phyloP scores from a whole-genome alignment of 2,888 invertebrate species.

The Sphaerophoria rueppellii region DNA sequence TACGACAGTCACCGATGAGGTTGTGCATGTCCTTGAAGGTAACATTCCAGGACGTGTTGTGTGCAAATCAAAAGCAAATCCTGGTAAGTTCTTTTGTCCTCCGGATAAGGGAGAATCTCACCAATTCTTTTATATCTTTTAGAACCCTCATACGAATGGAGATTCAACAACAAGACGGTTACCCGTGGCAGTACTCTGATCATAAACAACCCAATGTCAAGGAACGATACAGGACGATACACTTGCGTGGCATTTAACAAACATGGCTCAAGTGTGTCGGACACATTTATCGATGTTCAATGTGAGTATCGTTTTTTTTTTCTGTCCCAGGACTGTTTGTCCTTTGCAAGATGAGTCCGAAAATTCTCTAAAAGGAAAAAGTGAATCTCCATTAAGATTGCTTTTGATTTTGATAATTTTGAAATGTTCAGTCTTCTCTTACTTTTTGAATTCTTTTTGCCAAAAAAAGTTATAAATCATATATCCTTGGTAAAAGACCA shows the following conservation, averaged over 20 bases:
- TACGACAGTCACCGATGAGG: conserved; percentile 86
- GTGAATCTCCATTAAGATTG: too few species aligned
- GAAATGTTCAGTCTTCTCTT: too few species aligned
- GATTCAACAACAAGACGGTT: conserved; percentile 79
- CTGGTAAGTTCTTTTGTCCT: conserved; percentile 78
- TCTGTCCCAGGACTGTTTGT: too few species aligned
- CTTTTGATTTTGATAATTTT: too few species aligned
- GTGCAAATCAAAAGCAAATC: conserved; percentile 84
- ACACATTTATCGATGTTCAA: conserved; percentile 90
- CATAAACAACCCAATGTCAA: conserved; percentile 86
- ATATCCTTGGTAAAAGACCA: too few species aligned
- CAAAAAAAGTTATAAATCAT: too few species aligned
- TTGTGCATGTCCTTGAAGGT: conserved; percentile 83
- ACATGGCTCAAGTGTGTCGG: conserved; percentile 88
- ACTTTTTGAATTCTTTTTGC: too few species aligned
- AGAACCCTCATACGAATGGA: conserved; percentile 82
- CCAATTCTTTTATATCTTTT: conserved; percentile 15
- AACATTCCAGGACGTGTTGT: conserved; percentile 83
- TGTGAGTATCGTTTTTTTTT: conserved; percentile 84
- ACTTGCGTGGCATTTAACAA: conserved; percentile 90
- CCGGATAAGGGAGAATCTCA: conserved; percentile 2
- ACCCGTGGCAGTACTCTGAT: conserved; percentile 82
- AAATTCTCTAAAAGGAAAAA: too few species aligned
- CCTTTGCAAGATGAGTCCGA: background rate
- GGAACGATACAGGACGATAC: conserved; percentile 90